Conservation (phyloP, 2,113 vertebrate species). For the Chionodraco myersi region DNA sequence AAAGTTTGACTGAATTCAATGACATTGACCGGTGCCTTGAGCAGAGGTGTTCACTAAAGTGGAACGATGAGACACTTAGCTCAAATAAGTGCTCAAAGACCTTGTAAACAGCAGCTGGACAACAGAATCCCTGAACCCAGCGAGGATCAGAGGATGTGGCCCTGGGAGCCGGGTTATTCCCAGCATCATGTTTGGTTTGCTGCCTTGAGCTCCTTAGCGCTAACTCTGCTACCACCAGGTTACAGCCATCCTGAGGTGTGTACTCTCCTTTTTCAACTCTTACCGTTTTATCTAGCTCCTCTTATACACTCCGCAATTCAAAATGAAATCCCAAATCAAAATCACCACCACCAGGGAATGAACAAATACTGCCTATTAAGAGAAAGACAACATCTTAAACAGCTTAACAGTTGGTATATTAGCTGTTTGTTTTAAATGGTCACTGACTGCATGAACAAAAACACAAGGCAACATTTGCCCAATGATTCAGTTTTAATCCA, state of each 20-base stretch:
- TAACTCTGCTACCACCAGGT: background rate
- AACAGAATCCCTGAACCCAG: conserved; percentile 19
- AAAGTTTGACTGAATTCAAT: conserved; percentile 61
- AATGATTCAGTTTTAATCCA: too few relatives aligned
- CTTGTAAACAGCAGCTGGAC: conserved; percentile 41
- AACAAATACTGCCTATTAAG: background rate
- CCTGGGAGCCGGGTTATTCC: background rate
- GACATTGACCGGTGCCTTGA: conserved; percentile 44
- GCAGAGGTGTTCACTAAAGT: conserved; percentile 45
- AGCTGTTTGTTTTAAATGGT: too few relatives aligned
- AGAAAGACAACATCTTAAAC: background rate
- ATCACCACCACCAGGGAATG: background rate
- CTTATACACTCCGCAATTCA: background rate
- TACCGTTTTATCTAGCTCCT: background rate
- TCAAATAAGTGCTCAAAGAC: conserved; percentile 25
- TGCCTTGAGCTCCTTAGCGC: background rate
- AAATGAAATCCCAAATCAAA: background rate
- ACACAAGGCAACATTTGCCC: too few relatives aligned
- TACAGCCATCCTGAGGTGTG: background rate
- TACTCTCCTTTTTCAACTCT: background rate
- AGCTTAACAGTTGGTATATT: background rate
- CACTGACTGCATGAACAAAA: too few relatives aligned
- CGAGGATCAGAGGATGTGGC: conserved; percentile 1
- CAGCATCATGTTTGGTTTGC: conserved; percentile 18
- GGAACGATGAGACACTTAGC: conserved; percentile 55